Base-by-base conservation (phyloP, 2,113 vertebrate species). In the Oplegnathus fasciatus region DNA sequence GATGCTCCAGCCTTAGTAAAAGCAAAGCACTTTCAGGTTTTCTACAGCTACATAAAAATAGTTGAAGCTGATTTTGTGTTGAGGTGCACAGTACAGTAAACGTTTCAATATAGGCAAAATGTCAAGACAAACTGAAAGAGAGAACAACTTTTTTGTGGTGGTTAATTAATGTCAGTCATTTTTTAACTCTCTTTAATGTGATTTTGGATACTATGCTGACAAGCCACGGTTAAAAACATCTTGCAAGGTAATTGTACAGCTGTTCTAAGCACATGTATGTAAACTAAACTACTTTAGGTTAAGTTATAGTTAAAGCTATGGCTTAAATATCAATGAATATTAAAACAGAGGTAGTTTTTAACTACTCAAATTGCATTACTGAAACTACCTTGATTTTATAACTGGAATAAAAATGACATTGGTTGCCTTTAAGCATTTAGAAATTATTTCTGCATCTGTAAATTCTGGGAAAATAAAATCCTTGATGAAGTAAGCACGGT, bases 11-110 rank as follows among this genome's bases (percentile, higher is more conserved):
- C 11, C 30, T 30, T 20, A 9, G 42, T 26, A 58, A 75, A 72
- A 86, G 50, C n/a, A 64, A 64, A 50, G 65, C 26, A 44, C 42
- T 42, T 65, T 24, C n/a, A 60, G 30, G 54, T 55, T 84, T 71
- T 60, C 26, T 60, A 15, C 60, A 61, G 72, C 15, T 40, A 30
- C 32, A 30, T 34, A 18, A n/a, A 60, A 26, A 14, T 20, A 7
- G n/a, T 17, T 20, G 26, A 44, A 7, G 6, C 10, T 37, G 40
- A 42, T 48, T 4, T 64, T 50, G 13, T n/a, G 50, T 52, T 52
- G 10, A 30, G 40, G 18, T 28, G 0, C 28, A 17, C 5, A 13
- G 62, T 9, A 60, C n/a, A 60, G 10, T 30, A 57, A 30, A 22
- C 8, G 57, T 9, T 60, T 30, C 70, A 15, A n/a, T 18, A 30